These are phyloP conservation scores for Chrysemys picta DNA, from an alignment of 2,113 vertebrate species.

Conservation along the genomic window DNA sequence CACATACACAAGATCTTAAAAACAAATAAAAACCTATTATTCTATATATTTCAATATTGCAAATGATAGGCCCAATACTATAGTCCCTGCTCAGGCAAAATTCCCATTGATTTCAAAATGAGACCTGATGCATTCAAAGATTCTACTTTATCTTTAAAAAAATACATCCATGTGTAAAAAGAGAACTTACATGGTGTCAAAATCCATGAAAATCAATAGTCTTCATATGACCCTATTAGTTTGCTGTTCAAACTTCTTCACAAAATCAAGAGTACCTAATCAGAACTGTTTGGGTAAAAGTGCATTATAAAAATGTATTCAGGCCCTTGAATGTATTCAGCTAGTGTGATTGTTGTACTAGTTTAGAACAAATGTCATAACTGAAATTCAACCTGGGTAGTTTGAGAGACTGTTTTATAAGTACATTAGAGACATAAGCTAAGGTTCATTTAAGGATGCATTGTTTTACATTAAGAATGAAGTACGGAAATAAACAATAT, in stretches of 20 bases:
- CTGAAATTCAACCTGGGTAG: background rate
- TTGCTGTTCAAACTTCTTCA: slow-evolving; percentile 20
- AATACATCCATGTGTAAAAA: background rate
- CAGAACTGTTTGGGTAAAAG: slow-evolving; percentile 20
- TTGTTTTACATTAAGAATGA: slow-evolving; percentile 27
- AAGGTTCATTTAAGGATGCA: slow-evolving; percentile 21
- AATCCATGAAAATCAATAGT: slow-evolving; percentile 26
- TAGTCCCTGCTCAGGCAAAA: background rate
- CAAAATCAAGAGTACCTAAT: slow-evolving; percentile 20
- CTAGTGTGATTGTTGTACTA: slow-evolving; percentile 1
- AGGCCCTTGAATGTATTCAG: slow-evolving; percentile 5
- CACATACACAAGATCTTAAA: background rate
- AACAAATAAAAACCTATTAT: background rate
- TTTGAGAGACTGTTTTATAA: slow-evolving; percentile 44
- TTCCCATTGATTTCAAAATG: background rate
- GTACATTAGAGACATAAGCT: background rate
- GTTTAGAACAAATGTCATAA: background rate
- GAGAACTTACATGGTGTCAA: background rate
- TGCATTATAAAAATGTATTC: slow-evolving; percentile 15
- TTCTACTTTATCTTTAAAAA: background rate
- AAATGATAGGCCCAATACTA: background rate
- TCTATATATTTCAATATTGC: background rate
- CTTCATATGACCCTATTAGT: background rate
- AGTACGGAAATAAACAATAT: slow-evolving; percentile 29
- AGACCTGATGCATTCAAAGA: background rate